phyloP scores from a whole-genome alignment of 2,888 invertebrate genomes.

The Chrysotoxum bicinctum region DNA sequence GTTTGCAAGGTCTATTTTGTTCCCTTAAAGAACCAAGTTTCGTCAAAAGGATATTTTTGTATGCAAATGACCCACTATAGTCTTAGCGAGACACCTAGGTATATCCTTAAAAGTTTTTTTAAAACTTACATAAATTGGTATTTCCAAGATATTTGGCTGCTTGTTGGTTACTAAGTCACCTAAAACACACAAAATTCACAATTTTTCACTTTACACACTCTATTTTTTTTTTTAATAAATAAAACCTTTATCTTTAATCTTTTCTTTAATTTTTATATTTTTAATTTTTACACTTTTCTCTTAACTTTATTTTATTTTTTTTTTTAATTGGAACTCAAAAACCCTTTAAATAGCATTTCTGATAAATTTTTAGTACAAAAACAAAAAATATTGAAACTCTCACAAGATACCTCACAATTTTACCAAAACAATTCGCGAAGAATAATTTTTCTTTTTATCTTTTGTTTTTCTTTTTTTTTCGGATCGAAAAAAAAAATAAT shows the following conservation, averaged over 20 bases:
- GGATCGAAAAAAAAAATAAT: neutral
- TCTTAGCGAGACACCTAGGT: too few species aligned
- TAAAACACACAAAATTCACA: neutral
- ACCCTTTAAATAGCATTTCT: neutral
- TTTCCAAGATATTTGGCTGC: neutral
- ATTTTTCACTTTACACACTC: neutral
- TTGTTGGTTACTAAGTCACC: neutral
- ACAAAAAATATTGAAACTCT: neutral
- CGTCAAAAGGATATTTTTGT: too few species aligned
- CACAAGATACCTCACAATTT: neutral
- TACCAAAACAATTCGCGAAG: neutral
- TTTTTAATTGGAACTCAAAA: neutral
- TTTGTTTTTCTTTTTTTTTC: neutral
- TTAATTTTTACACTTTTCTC: neutral
- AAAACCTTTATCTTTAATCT: neutral
- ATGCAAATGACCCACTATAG: too few species aligned
- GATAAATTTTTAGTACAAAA: neutral
- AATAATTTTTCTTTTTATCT: neutral
- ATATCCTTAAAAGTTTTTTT: too few species aligned
- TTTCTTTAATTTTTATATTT: neutral
- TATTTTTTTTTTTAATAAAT: neutral
- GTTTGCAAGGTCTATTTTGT: too few species aligned
- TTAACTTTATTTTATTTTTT: neutral
- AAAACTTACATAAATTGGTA: neutral
- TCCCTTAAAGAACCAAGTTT: too few species aligned